Conservation (phyloP, 2,113 vertebrate species). For the Cephalopterus ornatus region DNA sequence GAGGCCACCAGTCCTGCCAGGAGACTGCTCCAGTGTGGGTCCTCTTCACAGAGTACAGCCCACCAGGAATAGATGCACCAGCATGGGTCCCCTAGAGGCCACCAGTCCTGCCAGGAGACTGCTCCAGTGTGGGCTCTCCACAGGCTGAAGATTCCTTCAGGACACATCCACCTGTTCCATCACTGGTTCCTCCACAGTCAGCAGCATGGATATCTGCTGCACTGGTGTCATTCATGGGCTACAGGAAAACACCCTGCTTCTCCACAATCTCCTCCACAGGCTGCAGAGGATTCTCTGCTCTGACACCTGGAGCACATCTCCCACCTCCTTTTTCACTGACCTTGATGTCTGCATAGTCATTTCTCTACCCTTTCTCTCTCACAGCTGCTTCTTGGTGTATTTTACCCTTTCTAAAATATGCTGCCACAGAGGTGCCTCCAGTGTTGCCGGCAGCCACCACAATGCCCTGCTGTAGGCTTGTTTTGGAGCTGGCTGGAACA, state of each 20-base stretch:
- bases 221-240: neutral
- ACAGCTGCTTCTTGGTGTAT: neutral
- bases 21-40: neutral
- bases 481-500: neutral
- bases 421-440: neutral
- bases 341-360: neutral
- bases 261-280: neutral
- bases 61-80: too few relatives aligned
- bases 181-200: too few relatives aligned
- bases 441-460: too few relatives aligned
- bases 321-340: neutral
- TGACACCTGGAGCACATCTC: accelerated
- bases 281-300: neutral
- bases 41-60: accelerated
- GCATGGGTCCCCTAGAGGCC: too few relatives aligned
- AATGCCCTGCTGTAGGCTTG: neutral
- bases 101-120: too few relatives aligned
- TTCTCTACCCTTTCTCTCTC: neutral
- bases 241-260: neutral
- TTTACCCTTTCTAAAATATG: neutral
- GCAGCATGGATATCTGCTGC: neutral
- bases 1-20: neutral
- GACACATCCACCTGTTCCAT: too few relatives aligned
- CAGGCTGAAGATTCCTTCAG: too few relatives aligned
- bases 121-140: too few relatives aligned